Percentiles rank a stretch among this genome's conserved stretches.
These are phyloP conservation scores for Conger conger DNA, from an alignment of 2,113 vertebrate genomes.

Conservation along the genomic window DNA sequence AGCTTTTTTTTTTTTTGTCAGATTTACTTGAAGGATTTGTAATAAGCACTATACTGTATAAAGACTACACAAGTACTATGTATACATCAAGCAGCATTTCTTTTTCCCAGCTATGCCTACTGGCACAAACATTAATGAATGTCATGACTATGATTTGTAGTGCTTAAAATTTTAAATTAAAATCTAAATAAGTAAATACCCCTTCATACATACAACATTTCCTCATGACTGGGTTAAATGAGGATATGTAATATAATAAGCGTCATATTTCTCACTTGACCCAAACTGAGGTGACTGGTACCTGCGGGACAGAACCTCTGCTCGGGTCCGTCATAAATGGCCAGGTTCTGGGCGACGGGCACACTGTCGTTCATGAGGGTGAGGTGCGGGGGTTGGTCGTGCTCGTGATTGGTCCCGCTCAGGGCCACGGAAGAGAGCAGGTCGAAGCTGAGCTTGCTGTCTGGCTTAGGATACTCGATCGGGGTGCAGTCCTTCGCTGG, in stretches of 20 bases:
- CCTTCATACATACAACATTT: no score
- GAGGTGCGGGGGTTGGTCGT: slow-evolving; percentile 91
- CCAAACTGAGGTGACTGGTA: slow-evolving; percentile 41
- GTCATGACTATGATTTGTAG: no score
- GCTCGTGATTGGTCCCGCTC: slow-evolving; percentile 96
- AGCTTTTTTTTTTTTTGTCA: not conserved
- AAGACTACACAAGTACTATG: no score
- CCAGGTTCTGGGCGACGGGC: slow-evolving; percentile 82
- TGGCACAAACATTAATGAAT: not conserved
- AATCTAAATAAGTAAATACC: no score
- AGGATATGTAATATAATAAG: no score
- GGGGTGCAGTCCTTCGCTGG: slow-evolving; percentile 91
- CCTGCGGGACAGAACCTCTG: slow-evolving; percentile 97
- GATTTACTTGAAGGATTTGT: no score
- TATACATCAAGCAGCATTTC: no score
- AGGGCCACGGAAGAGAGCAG: slow-evolving; percentile 94
- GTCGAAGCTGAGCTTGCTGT: slow-evolving; percentile 94
- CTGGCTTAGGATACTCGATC: slow-evolving; percentile 94
- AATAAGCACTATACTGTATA: no score
- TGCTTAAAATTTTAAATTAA: no score
- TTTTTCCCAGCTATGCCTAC: not conserved
- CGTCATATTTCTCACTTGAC: no score
- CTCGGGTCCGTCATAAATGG: slow-evolving; percentile 86
- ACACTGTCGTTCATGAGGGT: slow-evolving; percentile 84
- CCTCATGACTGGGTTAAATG: no score